Conservation (phyloP, 2,113 vertebrate genomes). For the Misgurnus mizolepis region DNA sequence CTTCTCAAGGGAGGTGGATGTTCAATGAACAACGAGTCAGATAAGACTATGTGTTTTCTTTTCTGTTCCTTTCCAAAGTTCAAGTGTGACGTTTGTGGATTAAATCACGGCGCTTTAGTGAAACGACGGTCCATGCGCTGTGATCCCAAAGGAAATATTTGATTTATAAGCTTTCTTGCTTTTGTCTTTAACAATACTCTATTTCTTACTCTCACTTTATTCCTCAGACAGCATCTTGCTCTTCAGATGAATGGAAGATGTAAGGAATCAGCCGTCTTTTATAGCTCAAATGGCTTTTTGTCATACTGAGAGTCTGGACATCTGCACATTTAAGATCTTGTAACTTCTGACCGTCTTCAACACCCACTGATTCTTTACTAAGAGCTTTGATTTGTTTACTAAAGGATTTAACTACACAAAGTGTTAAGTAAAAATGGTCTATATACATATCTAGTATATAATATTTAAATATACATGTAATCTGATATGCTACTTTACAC, state of each 20-base stretch:
- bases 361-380: background rate
- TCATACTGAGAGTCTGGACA: background rate
- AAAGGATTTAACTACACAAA: too few species aligned
- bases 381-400: background rate
- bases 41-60: conserved; percentile 17
- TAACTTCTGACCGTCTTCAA: background rate
- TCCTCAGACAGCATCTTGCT: conserved; percentile 20
- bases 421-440: too few species aligned
- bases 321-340: background rate
- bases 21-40: conserved; percentile 23
- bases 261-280: background rate
- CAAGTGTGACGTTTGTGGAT: conserved; percentile 48
- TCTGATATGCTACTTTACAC: too few species aligned
- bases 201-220: conserved; percentile 40
- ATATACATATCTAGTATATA: too few species aligned
- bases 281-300: background rate
- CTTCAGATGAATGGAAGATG: background rate
- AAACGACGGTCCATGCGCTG: conserved; percentile 52
- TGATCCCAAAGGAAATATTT: conserved; percentile 54
- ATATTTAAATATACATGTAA: too few species aligned
- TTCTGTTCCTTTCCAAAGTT: background rate
- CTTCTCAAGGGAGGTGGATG: conserved; percentile 16
- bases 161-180: conserved; percentile 44
- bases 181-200: conserved; percentile 48
- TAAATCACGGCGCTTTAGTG: conserved; percentile 62